Evolutionary conservation across 2,797 vertebrate genomes (phyloP).

Genomic region (Trachops cirrhosus): DNA sequence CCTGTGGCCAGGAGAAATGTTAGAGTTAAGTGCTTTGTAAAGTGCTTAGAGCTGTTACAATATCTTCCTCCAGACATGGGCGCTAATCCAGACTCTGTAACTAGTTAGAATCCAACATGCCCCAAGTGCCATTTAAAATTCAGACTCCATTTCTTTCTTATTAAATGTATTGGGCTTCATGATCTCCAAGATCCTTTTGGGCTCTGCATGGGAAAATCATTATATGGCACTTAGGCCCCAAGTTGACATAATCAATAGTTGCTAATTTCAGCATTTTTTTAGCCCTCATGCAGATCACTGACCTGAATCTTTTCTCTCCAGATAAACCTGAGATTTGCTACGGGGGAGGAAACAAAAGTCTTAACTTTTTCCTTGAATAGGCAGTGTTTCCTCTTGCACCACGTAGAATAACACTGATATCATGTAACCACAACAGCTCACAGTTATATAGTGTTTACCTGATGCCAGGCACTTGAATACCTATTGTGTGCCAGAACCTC

Average conservation of each 20-base stretch:
- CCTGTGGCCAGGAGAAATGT: neutral
- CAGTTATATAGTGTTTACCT: neutral
- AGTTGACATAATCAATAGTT: neutral
- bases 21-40: neutral
- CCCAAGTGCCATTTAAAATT: neutral
- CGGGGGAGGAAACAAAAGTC: neutral
- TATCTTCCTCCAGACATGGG: neutral
- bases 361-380: neutral
- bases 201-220: neutral
- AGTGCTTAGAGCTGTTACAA: neutral
- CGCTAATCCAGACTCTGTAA: neutral
- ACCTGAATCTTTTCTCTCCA: neutral
- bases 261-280: constrained; percentile 40
- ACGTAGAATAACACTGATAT: neutral
- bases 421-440: neutral
- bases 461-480: neutral
- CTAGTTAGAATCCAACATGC: neutral
- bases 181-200: neutral
- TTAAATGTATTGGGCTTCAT: neutral
- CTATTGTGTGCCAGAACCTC: neutral
- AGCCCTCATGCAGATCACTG: neutral
- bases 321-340: constrained; percentile 13
- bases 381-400: neutral
- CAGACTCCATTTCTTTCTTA: neutral
- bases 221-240: neutral